These are phyloP conservation scores for Chydorus sphaericus DNA, from an alignment of 2,888 invertebrate genomes.

Conservation along the genomic window DNA sequence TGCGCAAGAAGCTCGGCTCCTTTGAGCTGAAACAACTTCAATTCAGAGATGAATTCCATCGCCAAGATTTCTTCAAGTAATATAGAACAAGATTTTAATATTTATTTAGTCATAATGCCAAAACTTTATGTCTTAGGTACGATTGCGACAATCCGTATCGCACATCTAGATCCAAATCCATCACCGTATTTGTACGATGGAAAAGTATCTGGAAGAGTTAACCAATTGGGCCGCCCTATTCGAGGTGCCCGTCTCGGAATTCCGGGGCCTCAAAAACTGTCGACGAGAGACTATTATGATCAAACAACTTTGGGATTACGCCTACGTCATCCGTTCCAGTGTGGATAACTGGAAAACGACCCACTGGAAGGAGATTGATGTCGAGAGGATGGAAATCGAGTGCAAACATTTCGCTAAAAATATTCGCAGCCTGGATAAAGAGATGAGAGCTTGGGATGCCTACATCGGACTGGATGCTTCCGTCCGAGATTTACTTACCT, in stretches of 20 bases:
- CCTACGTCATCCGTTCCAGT: conserved; percentile 62
- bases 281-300: conserved; percentile 47
- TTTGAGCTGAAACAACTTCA: conserved; percentile 72
- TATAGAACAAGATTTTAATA: too few species aligned
- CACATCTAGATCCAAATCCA: conserved; percentile 47
- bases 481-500: conserved; percentile 92
- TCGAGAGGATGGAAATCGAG: conserved; percentile 96
- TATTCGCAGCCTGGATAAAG: conserved; percentile 81
- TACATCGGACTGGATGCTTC: conserved; percentile 75
- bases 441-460: conserved; percentile 89
- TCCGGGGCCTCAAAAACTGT: conserved; percentile 80
- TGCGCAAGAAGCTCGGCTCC: conserved; percentile 65
- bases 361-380: conserved; percentile 91
- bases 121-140: conserved; percentile 44
- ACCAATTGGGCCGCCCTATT: conserved; percentile 82
- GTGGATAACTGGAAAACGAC: conserved; percentile 89
- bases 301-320: conserved; percentile 90
- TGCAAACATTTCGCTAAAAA: conserved; percentile 96
- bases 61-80: conserved; percentile 32
- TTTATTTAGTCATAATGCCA: not conserved
- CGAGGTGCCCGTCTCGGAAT: conserved; percentile 89
- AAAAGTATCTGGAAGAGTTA: conserved; percentile 70
- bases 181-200: conserved; percentile 58
- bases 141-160: conserved; percentile 56
- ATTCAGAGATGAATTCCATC: conserved; percentile 75